A percentile compares a stretch with the other conserved stretches of the same genome.
These are phyloP conservation scores for Rhizomys pruinosus DNA, from an alignment of 2,113 vertebrate species.

Conservation along the genomic window DNA sequence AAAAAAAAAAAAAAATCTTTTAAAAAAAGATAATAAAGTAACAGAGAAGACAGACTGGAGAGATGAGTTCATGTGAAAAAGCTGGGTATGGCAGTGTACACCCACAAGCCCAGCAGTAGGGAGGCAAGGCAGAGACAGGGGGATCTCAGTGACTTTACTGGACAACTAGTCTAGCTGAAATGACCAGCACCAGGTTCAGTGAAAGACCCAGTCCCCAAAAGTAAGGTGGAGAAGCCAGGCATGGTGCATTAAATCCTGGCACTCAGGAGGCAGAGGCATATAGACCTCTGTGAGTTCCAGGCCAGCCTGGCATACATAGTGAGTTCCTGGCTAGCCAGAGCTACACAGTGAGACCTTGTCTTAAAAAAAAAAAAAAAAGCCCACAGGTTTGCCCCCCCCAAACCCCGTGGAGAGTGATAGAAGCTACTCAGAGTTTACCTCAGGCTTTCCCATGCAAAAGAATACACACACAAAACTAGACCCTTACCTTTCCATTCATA, in stretches of 20 bases:
- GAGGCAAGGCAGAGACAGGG: not conserved
- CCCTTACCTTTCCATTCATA: not conserved
- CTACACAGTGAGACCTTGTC: not conserved
- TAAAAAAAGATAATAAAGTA: not conserved
- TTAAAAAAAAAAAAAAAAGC: no score
- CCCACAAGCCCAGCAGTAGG: no score
- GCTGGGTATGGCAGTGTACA: not conserved
- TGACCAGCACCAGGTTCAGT: not conserved
- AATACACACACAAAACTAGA: not conserved
- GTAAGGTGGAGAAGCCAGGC: not conserved
- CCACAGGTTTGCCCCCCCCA: no score
- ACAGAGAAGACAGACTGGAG: not conserved
- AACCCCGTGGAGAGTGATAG: not conserved
- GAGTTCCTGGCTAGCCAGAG: not conserved
- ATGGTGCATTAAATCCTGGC: no score
- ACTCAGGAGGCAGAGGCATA: not conserved
- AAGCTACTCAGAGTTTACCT: not conserved
- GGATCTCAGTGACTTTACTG: not conserved
- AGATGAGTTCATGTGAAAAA: not conserved
- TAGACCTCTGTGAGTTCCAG: no score
- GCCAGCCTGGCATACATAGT: no score
- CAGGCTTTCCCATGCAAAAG: not conserved
- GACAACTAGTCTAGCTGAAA: not conserved
- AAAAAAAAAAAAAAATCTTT: not conserved
- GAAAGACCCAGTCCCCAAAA: not conserved